phyloP scores from a whole-genome alignment of 1,140 invertebrate genomes.

The Drosophila virilis region DNA sequence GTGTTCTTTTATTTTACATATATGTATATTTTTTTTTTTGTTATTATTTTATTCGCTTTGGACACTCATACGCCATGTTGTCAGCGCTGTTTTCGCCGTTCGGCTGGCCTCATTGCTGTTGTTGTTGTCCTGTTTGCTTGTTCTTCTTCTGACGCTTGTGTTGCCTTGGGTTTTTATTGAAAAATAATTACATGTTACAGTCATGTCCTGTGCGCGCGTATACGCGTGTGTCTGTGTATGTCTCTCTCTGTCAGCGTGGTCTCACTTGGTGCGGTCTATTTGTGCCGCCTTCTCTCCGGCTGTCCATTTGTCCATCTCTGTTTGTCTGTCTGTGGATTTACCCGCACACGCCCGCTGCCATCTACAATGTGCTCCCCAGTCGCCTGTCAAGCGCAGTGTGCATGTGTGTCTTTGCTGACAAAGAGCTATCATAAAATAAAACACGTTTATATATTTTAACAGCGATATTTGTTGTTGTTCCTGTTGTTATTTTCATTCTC shows the following conservation, averaged over 20 bases:
- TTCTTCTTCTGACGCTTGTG: conserved; percentile 50
- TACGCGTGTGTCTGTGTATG: conserved; percentile 7
- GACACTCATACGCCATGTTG: conserved; percentile 76
- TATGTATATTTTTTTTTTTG: conserved; percentile 47
- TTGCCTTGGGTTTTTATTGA: conserved; percentile 82
- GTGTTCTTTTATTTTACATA: neutral
- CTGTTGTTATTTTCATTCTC: conserved; percentile 9
- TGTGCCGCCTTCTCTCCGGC: conserved; percentile 54
- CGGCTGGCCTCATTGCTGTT: conserved; percentile 29
- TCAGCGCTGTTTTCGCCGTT: conserved; percentile 55
- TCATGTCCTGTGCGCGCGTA: conserved; percentile 66
- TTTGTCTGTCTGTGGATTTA: conserved; percentile 25
- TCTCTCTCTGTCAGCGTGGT: conserved; percentile 53
- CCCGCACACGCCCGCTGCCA: conserved; percentile 8
- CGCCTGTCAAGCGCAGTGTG: conserved; percentile 68
- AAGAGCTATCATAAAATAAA: conserved; percentile 81
- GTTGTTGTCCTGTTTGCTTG: conserved; percentile 31
- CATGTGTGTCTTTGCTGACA: conserved; percentile 66
- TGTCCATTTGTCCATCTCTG: conserved; percentile 12
- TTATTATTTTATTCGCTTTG: conserved; percentile 53
- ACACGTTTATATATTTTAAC: conserved; percentile 72
- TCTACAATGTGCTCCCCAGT: conserved; percentile 42
- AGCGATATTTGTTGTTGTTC: conserved; percentile 45
- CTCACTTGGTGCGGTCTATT: conserved; percentile 71
- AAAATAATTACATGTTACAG: conserved; percentile 84